Conservation (phyloP, 2,797 vertebrate species). For the Chrysocyon brachyurus region DNA sequence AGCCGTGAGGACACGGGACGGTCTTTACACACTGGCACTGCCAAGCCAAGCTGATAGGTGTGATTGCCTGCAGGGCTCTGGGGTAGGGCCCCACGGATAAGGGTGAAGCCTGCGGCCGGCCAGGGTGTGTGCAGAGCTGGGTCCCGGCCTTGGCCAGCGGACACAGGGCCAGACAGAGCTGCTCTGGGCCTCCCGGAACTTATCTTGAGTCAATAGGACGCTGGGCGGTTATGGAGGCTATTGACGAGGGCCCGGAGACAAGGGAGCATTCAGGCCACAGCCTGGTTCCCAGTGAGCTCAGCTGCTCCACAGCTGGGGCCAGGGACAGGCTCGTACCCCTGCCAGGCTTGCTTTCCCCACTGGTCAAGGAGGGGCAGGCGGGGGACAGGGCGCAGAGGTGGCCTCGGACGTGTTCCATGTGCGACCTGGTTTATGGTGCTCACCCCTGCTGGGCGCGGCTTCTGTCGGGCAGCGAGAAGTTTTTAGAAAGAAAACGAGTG, state of each 20-base stretch:
- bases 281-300: conserved; percentile 81
- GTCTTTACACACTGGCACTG: conserved; percentile 76
- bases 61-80: conserved; percentile 65
- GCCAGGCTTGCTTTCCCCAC: conserved; percentile 29
- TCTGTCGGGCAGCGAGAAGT: neutral
- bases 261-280: conserved; percentile 84
- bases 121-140: conserved; percentile 82
- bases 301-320: conserved; percentile 82
- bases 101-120: conserved; percentile 60
- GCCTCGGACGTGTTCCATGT: neutral
- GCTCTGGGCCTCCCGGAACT: conserved; percentile 84
- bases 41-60: conserved; percentile 83
- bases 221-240: conserved; percentile 84
- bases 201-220: conserved; percentile 90
- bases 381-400: neutral
- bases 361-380: neutral
- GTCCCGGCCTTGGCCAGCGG: conserved; percentile 71
- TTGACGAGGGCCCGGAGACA: conserved; percentile 88
- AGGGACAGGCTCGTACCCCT: conserved; percentile 57
- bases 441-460: neutral
- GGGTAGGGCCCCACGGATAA: conserved; percentile 80
- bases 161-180: conserved; percentile 85
- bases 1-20: conserved; percentile 75
- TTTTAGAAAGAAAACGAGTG: neutral
- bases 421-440: neutral